Conservation (phyloP, 2,113 vertebrate genomes). For the Sardina pilchardus region DNA sequence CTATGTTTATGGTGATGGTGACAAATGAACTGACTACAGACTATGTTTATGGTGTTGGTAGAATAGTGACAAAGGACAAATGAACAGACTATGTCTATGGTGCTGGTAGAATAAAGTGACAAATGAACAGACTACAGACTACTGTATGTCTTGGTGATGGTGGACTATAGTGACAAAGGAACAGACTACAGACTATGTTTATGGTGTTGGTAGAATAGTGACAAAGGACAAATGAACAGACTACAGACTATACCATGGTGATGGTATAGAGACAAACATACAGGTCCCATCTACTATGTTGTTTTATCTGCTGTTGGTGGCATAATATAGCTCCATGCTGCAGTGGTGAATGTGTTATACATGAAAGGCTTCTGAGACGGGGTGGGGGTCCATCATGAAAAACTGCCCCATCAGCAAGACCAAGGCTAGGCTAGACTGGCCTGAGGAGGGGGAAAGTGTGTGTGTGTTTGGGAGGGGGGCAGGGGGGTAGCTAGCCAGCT, state of each 20-base stretch:
- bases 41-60: too few species aligned
- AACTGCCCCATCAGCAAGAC: not conserved
- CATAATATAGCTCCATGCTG: not conserved
- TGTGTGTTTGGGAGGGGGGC: not conserved
- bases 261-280: not conserved
- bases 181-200: too few species aligned
- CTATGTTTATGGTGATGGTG: not conserved
- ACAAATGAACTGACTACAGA: too few species aligned
- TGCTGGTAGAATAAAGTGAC: not conserved
- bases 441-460: not conserved
- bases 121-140: too few species aligned
- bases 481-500: conserved; percentile 55
- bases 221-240: too few species aligned
- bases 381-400: not conserved
- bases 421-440: not conserved
- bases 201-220: too few species aligned
- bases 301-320: not conserved
- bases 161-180: too few species aligned
- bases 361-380: not conserved
- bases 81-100: not conserved
- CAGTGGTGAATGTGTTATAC: not conserved
- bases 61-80: too few species aligned
- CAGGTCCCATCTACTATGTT: not conserved
- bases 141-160: too few species aligned
- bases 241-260: not conserved